phyloP scores from a whole-genome alignment of 2,113 vertebrate species.

The Anguilla japonica region DNA sequence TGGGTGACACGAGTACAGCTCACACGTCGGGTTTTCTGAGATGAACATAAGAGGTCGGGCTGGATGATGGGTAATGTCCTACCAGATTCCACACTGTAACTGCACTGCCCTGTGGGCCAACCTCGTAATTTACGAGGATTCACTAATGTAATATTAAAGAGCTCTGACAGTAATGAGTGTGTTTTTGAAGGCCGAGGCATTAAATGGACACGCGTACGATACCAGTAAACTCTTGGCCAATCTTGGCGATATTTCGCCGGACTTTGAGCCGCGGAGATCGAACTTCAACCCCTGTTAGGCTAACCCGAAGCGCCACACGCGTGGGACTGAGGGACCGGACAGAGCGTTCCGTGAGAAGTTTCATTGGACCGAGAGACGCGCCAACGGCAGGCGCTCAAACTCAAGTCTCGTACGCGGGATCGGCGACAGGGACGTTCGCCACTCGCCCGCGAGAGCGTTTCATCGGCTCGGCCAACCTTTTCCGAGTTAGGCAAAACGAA shows the following conservation, averaged over 20 bases:
- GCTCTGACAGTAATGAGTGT: slow-evolving; percentile 67
- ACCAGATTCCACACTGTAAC: slow-evolving; percentile 46
- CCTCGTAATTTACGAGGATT: slow-evolving; percentile 48
- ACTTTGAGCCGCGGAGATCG: slow-evolving; percentile 64
- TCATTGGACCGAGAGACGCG: slow-evolving; percentile 18
- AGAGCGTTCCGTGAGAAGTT: slow-evolving; percentile 32
- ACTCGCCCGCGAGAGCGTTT: slow-evolving; percentile 21
- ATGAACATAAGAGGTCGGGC: slow-evolving; percentile 57
- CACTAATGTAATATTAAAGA: slow-evolving; percentile 55
- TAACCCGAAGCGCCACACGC: slow-evolving; percentile 55
- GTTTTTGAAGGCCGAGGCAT: slow-evolving; percentile 42
- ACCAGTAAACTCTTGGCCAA: slow-evolving; percentile 66
- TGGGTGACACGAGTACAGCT: slow-evolving; percentile 33
- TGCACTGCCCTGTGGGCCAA: slow-evolving; percentile 40
- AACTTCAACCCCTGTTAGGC: slow-evolving; percentile 56
- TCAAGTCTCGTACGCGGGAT: slow-evolving; percentile 6
- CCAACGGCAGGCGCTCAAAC: slow-evolving; percentile 37
- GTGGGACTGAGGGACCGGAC: slow-evolving; percentile 15
- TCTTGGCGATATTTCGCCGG: slow-evolving; percentile 68
- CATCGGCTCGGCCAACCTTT: slow-evolving; percentile 18
- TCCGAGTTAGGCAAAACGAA: background rate
- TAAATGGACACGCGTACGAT: slow-evolving; percentile 61
- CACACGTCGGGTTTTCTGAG: slow-evolving; percentile 45
- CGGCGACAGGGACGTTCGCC: slow-evolving; percentile 33
- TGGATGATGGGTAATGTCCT: slow-evolving; percentile 45